A percentile compares a stretch with the other conserved stretches of the same genome.
These are phyloP conservation scores for Eriocheir sinensis DNA, from an alignment of 1,140 invertebrate species.

Conservation along the genomic window DNA sequence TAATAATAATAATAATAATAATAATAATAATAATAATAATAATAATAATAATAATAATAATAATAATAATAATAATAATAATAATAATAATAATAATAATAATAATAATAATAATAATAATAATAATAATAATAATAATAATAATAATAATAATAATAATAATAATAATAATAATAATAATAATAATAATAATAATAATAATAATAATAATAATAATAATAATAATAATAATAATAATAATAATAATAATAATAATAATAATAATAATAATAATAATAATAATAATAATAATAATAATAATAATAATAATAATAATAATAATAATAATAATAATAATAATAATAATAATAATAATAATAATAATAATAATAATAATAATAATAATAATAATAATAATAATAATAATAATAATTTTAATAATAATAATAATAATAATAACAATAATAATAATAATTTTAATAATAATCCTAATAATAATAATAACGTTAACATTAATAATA, in stretches of 20 bases:
- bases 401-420: too few species aligned
- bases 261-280: neutral
- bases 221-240: neutral
- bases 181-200: too few species aligned
- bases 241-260: too few species aligned
- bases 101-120: too few species aligned
- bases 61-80: too few species aligned
- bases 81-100: too few species aligned
- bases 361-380: neutral
- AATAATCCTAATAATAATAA: neutral
- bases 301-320: neutral
- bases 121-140: neutral
- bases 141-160: neutral
- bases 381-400: slow-evolving; percentile 8
- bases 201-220: neutral
- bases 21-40: too few species aligned
- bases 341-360: neutral
- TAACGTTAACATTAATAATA: slow-evolving; percentile 13
- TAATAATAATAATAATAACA: neutral
- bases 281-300: slow-evolving; percentile 28
- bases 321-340: neutral
- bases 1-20: too few species aligned
- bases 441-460: neutral
- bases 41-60: too few species aligned
- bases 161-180: slow-evolving; percentile 28